phyloP scores from a whole-genome alignment of 2,113 vertebrate genomes.

The Macquaria australasica region DNA sequence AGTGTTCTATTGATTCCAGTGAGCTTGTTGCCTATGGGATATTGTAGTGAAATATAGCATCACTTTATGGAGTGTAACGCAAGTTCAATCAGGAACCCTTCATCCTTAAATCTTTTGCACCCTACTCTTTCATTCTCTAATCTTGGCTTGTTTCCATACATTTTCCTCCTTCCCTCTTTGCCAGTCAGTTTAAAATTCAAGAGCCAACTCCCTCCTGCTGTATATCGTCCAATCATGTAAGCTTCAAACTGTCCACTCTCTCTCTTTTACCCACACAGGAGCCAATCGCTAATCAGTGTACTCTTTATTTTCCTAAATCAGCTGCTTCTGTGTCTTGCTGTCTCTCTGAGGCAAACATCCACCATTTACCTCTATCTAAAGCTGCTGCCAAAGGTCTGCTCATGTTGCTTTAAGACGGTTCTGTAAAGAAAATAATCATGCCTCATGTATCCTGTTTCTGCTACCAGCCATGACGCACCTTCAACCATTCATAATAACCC shows the following conservation, averaged over 20 bases:
- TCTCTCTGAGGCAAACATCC: not conserved
- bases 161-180: conserved; percentile 5
- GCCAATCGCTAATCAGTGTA: conserved; percentile 10
- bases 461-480: not conserved
- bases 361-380: conserved; percentile 8
- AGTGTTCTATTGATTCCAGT: conserved; percentile 35
- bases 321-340: not conserved
- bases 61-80: conserved; percentile 22
- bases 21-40: conserved; percentile 20
- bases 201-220: not conserved
- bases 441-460: not conserved
- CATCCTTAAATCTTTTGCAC: conserved; percentile 36
- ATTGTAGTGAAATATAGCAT: conserved; percentile 34
- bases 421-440: conserved; percentile 10
- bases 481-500: not conserved
- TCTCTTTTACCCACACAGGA: conserved; percentile 15
- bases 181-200: conserved; percentile 16
- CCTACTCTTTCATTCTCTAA: conserved; percentile 14
- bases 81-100: conserved; percentile 45
- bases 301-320: not conserved
- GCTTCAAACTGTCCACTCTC: conserved; percentile 1
- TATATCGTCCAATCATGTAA: conserved; percentile 18
- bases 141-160: conserved; percentile 24
- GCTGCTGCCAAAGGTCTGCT: not conserved
- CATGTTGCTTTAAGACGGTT: conserved; percentile 11